Conservation (phyloP, 2,888 invertebrate genomes). For the Pocota personata region DNA sequence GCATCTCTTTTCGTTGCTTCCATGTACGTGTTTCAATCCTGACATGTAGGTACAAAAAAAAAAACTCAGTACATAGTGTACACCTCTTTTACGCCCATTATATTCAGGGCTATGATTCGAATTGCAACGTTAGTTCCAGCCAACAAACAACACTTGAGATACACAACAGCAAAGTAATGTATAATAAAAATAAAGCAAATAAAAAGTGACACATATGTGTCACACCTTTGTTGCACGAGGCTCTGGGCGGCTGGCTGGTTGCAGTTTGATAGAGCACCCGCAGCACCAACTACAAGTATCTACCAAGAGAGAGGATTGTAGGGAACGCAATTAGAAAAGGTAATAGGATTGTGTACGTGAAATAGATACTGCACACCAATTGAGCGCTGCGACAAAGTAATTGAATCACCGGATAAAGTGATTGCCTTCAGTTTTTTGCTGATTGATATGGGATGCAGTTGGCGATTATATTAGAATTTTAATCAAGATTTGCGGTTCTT, state of each 20-base stretch:
- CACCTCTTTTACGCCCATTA: slow-evolving; percentile 38
- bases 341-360: slow-evolving; percentile 36
- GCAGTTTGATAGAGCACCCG: slow-evolving; percentile 22
- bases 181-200: slow-evolving; percentile 20
- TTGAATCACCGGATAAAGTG: slow-evolving; percentile 67
- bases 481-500: neutral
- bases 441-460: slow-evolving; percentile 15
- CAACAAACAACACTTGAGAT: neutral
- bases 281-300: slow-evolving; percentile 2
- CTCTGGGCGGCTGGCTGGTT: neutral
- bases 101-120: slow-evolving; percentile 25
- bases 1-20: neutral
- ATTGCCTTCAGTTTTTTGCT: neutral
- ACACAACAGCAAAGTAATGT: slow-evolving; percentile 6
- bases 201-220: slow-evolving; percentile 47
- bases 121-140: neutral
- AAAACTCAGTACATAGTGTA: neutral
- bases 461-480: slow-evolving; percentile 24
- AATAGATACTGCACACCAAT: slow-evolving; percentile 52
- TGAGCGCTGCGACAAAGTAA: slow-evolving; percentile 62
- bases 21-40: neutral
- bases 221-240: slow-evolving; percentile 63
- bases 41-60: too few relatives aligned
- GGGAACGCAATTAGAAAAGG: slow-evolving; percentile 38
- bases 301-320: neutral